Evolutionary conservation across 1,140 invertebrate genomes (phyloP).

Genomic region (Formica exsecta): DNA sequence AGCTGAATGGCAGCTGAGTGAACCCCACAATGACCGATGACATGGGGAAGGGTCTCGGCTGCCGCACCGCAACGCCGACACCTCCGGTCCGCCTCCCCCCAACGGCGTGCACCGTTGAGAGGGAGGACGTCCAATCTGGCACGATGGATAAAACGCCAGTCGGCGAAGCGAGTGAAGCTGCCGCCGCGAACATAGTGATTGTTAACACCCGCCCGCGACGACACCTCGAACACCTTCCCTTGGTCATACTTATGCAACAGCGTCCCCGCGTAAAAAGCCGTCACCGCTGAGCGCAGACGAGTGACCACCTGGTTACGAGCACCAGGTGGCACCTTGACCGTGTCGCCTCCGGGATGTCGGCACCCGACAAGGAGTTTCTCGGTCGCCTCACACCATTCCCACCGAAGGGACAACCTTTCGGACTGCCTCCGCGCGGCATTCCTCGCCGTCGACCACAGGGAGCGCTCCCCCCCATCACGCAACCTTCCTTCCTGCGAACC

Average conservation of each 20-base stretch:
- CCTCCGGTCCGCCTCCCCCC: too few relatives aligned
- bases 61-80: background rate
- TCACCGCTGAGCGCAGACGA: too few relatives aligned
- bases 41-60: background rate
- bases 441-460: background rate
- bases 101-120: too few relatives aligned
- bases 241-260: background rate
- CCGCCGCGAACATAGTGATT: conserved; percentile 17
- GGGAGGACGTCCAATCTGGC: too few relatives aligned
- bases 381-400: background rate
- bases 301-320: too few relatives aligned
- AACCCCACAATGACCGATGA: background rate
- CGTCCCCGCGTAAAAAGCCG: background rate
- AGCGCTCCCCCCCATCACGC: background rate
- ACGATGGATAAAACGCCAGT: background rate
- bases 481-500: background rate
- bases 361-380: background rate
- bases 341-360: background rate
- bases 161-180: conserved; percentile 10
- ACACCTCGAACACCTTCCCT: conserved; percentile 21
- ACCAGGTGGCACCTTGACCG: background rate
- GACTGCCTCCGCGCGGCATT: background rate
- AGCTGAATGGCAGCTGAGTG: background rate
- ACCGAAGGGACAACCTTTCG: background rate
- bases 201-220: background rate